Evolutionary conservation across 1,140 invertebrate species (phyloP).

Genomic region (Epicauta chinensis): DNA sequence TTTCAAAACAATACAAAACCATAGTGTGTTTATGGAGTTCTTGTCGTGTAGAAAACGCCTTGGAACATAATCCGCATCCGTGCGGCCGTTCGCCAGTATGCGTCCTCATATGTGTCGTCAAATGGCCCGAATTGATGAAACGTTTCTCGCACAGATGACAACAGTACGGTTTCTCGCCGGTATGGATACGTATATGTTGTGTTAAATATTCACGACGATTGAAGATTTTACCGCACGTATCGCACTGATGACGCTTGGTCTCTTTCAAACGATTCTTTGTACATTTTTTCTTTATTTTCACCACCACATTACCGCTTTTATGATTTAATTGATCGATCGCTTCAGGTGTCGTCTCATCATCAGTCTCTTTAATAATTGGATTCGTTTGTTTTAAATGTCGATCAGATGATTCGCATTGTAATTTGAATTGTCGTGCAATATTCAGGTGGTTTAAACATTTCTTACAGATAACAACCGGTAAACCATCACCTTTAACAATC

Average conservation of each 20-base stretch:
- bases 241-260: constrained; percentile 24
- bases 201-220: constrained; percentile 26
- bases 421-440: constrained; percentile 43
- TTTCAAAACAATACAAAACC: constrained; percentile 1
- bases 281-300: not conserved
- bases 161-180: constrained; percentile 26
- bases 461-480: constrained; percentile 42
- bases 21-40: constrained; percentile 27
- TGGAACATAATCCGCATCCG: constrained; percentile 22
- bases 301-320: too few relatives aligned
- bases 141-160: constrained; percentile 28
- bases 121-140: constrained; percentile 25
- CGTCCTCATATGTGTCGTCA: constrained; percentile 42
- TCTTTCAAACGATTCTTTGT: constrained; percentile 17
- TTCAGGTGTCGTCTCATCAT: not conserved
- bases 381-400: constrained; percentile 29
- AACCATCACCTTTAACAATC: constrained; percentile 43
- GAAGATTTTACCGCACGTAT: constrained; percentile 27
- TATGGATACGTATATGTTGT: constrained; percentile 27
- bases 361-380: not conserved
- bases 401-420: constrained; percentile 44
- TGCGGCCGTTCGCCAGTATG: constrained; percentile 41
- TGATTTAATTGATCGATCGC: too few relatives aligned
- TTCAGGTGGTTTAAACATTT: constrained; percentile 41
- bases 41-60: constrained; percentile 23